phyloP scores from a whole-genome alignment of 2,113 vertebrate species.

The Lophochroa leadbeateri region DNA sequence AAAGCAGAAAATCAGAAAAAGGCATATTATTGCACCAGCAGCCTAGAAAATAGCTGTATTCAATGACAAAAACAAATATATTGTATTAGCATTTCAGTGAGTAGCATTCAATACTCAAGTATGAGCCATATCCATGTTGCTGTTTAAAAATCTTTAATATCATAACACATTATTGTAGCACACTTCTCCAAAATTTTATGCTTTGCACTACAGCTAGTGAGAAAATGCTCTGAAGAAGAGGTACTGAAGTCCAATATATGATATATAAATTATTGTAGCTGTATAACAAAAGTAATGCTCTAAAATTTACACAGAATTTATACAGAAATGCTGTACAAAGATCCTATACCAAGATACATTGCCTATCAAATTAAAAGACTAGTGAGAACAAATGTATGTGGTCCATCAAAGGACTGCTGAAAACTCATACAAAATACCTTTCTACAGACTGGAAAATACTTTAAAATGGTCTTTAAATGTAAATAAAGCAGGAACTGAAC shows the following conservation, averaged over 20 bases:
- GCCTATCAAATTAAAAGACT: background rate
- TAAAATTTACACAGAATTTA: background rate
- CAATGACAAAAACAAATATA: background rate
- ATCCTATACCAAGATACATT: background rate
- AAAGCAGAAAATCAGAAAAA: background rate
- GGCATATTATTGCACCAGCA: background rate
- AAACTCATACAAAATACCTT: background rate
- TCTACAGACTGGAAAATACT: background rate
- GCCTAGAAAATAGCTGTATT: background rate
- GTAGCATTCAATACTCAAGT: fast-evolving
- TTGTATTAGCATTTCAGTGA: background rate
- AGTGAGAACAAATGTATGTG: background rate
- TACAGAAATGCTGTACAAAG: background rate
- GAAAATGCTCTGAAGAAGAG: background rate
- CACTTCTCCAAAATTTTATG: background rate
- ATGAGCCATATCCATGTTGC: background rate
- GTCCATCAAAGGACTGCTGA: background rate
- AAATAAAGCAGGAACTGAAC: background rate
- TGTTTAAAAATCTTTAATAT: background rate
- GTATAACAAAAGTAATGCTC: background rate
- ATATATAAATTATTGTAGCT: background rate
- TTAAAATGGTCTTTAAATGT: background rate
- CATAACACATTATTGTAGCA: background rate
- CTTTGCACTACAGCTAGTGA: background rate
- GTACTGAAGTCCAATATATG: background rate